Evolutionary conservation across 2,888 invertebrate genomes (phyloP).

Genomic region (Actias luna): DNA sequence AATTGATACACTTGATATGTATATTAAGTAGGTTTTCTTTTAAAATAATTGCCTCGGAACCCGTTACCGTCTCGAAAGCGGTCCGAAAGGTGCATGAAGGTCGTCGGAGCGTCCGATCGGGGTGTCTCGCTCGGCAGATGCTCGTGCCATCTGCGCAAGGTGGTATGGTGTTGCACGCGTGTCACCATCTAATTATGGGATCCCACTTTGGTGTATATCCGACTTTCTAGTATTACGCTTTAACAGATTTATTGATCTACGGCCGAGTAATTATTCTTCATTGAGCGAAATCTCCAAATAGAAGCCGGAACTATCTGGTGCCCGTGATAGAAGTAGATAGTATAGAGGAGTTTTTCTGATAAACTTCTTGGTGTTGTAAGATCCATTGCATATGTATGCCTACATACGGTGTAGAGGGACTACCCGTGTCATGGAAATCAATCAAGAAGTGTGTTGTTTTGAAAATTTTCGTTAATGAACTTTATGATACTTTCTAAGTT

Average conservation of each 20-base stretch:
- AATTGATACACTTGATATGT: too few species aligned
- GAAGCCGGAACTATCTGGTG: too few species aligned
- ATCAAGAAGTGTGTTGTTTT: too few species aligned
- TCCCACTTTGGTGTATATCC: slow-evolving; percentile 4
- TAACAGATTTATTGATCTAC: neutral
- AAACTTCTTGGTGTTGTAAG: too few species aligned
- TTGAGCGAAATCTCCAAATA: neutral
- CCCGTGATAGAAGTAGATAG: too few species aligned
- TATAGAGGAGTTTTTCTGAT: too few species aligned
- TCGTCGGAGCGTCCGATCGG: too few species aligned
- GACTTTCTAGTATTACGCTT: neutral
- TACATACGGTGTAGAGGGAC: too few species aligned
- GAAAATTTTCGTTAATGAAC: too few species aligned
- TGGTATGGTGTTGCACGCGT: slow-evolving; percentile 59
- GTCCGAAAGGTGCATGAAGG: slow-evolving; percentile 29
- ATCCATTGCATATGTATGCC: too few species aligned
- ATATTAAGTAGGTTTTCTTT: neutral
- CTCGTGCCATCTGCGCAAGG: slow-evolving; percentile 62
- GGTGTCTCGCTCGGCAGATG: slow-evolving; percentile 48
- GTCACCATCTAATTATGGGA: slow-evolving; percentile 25
- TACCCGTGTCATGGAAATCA: too few species aligned
- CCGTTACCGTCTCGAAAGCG: slow-evolving; percentile 3
- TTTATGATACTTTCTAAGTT: too few species aligned
- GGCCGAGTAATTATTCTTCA: neutral
- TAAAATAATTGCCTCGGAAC: neutral